Conservation (phyloP, 2,797 vertebrate genomes). For the Odontamblyopus lacepedii region DNA sequence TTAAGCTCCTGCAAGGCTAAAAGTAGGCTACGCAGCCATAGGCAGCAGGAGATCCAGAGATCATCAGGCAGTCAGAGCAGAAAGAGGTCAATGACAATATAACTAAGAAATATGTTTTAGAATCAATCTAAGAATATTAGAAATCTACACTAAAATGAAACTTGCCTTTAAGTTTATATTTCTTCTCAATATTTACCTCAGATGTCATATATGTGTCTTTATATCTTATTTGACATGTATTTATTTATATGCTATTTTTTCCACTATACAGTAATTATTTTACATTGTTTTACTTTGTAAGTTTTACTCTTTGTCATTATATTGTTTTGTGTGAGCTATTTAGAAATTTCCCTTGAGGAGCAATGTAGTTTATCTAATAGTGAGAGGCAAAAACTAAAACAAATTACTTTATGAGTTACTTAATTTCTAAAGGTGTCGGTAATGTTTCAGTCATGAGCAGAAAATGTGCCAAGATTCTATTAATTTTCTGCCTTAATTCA, state of each 20-base stretch:
- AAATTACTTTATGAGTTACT: too few relatives aligned
- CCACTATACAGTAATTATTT: too few relatives aligned
- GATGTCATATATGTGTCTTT: neutral
- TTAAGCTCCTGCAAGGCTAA: constrained; percentile 8
- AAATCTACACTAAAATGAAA: neutral
- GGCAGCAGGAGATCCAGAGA: neutral
- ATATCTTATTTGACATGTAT: too few relatives aligned
- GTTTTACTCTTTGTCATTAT: too few relatives aligned
- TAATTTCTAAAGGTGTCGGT: neutral
- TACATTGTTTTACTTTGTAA: too few relatives aligned
- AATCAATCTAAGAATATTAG: neutral
- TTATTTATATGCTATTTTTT: too few relatives aligned
- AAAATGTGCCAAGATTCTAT: neutral
- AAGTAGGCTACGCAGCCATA: neutral
- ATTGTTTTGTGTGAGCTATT: too few relatives aligned
- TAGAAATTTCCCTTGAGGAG: too few relatives aligned
- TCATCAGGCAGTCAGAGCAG: neutral
- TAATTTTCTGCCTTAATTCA: constrained; percentile 10
- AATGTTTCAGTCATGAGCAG: constrained; percentile 1
- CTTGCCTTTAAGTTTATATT: neutral
- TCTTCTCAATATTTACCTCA: neutral
- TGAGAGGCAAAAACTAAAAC: neutral
- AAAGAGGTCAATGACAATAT: neutral
- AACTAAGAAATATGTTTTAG: neutral
- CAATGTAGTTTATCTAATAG: too few relatives aligned